Evolutionary conservation across 2,113 vertebrate genomes (phyloP).

Genomic region (Hipposideros armiger): DNA sequence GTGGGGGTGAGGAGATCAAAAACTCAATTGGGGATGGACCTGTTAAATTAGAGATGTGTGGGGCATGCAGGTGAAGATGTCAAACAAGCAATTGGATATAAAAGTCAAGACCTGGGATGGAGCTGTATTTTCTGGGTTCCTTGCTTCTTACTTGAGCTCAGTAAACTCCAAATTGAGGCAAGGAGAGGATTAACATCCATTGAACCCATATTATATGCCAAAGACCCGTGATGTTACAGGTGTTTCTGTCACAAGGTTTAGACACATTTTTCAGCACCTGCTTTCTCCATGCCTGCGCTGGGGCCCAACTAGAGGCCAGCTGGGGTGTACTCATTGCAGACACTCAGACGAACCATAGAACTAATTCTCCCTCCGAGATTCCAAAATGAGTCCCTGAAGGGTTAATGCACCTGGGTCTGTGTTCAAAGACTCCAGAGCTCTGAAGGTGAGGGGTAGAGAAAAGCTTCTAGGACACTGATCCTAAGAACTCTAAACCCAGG

Average conservation of each 20-base stretch:
- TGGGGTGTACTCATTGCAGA: background rate
- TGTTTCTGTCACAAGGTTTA: background rate
- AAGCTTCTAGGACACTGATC: background rate
- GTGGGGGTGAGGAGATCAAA: background rate
- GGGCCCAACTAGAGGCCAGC: background rate
- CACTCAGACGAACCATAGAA: background rate
- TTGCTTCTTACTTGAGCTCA: slow-evolving; percentile 37
- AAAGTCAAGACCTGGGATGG: background rate
- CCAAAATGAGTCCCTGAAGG: background rate
- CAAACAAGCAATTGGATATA: background rate
- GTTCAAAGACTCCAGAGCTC: slow-evolving; percentile 22
- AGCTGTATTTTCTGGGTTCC: background rate
- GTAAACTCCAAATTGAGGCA: background rate
- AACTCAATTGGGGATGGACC: background rate
- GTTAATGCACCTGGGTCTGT: background rate
- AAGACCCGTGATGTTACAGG: background rate
- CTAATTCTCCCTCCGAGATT: background rate
- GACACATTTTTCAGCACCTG: background rate
- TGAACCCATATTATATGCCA: background rate
- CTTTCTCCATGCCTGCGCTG: background rate
- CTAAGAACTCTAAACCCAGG: background rate
- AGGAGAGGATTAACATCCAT: background rate
- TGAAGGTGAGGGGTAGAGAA: background rate
- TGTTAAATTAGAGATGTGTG: background rate
- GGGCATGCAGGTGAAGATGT: background rate